Evolutionary conservation across 2,113 vertebrate species (phyloP), one percentile per base, ranked within the genome.

Genomic region (Pedionomus torquatus): DNA sequence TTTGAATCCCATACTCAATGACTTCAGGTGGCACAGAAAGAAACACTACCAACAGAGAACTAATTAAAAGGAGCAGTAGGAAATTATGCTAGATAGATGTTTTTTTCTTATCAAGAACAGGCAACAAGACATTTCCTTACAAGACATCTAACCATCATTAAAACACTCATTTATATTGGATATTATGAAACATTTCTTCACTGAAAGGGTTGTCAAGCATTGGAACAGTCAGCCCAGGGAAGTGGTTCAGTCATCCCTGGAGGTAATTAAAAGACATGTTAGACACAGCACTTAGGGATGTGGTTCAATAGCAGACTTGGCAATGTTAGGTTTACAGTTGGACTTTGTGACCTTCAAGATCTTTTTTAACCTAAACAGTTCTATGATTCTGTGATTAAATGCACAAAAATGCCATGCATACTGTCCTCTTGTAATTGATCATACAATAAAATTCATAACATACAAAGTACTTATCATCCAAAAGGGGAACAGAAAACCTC

Each of bases 281-380:
- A 57, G 31, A 25, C 7, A 7, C 14, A 31, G 12, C 0, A 0
- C 7, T 44, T 65, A 41, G 13, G 14, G 30, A 72, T 54, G 23
- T 5, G 8, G 39, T 33, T 78, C 44, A 60, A 17, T 31, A 37
- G 26, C 44, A 9, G 5, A 17, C 20, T 44, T 87, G 10, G 13
- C n/a, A 70, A 24, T n/a, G 16, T 8, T 21, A 41, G 6, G 39
- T 70, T 86, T 10, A 21, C 5, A 2, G 25, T 20, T 75, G 60
- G 35, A 65, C 21, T 51, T 7, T 0, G 35, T 39, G 23, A 65
- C 33, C 65, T 75, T 33, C 70, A 13, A 63, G 18, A 10, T 10
- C 13, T 65, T 44, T 87, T 74, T 26, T 31, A 69, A 41, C 8
- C 7, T 44, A 65, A 92, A 65, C n/a, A 1, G n/a, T n/a, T 71